phyloP scores from a whole-genome alignment of 2,888 invertebrate species.

The Pheosia tremula region DNA sequence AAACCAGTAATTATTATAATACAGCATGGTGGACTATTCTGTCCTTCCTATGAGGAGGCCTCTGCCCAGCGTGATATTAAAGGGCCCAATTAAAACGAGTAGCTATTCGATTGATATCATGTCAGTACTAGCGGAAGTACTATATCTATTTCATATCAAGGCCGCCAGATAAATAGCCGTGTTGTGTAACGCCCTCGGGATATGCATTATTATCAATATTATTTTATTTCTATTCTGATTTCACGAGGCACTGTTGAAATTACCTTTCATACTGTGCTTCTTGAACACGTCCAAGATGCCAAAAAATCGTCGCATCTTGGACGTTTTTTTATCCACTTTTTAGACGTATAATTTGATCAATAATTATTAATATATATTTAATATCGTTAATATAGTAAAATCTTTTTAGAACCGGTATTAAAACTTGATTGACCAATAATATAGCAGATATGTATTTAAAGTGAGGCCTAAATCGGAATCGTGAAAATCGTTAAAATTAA shows the following conservation, averaged over 20 bases:
- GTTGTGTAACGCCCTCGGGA: background rate
- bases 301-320: too few relatives aligned
- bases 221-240: background rate
- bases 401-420: too few relatives aligned
- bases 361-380: background rate
- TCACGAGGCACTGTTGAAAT: background rate
- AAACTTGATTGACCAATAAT: too few relatives aligned
- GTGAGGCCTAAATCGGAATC: too few relatives aligned
- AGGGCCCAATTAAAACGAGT: background rate
- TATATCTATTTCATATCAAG: background rate
- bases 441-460: too few relatives aligned
- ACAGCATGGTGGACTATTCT: too few relatives aligned
- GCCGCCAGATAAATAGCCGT: background rate
- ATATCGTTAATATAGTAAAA: too few relatives aligned
- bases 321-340: background rate
- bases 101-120: background rate
- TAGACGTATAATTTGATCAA: slow-evolving; percentile 1
- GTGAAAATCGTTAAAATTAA: too few relatives aligned
- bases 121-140: background rate
- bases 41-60: too few relatives aligned
- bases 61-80: background rate
- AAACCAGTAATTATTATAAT: too few relatives aligned
- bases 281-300: too few relatives aligned
- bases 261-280: background rate
- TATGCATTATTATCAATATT: background rate